Percentiles rank a stretch among this genome's conserved stretches.
phyloP scores from a whole-genome alignment of 2,888 invertebrate genomes.

The Formica aserva region DNA sequence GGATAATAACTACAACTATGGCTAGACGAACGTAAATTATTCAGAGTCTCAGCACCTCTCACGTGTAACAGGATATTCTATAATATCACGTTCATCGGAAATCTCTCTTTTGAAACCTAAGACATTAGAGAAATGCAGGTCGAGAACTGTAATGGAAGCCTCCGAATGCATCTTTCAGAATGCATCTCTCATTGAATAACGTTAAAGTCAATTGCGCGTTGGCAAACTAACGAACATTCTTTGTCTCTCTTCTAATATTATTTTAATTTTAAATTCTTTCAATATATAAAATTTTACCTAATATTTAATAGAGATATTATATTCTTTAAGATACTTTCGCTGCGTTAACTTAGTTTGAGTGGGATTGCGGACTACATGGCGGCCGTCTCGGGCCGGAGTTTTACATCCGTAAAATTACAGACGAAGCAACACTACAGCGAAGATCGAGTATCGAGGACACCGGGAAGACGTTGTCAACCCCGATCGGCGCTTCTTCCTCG shows the following conservation, averaged over 20 bases:
- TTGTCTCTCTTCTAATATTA: neutral
- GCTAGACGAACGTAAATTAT: constrained; percentile 18
- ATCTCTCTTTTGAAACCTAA: constrained; percentile 41
- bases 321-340: neutral
- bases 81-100: constrained; percentile 11
- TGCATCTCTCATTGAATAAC: neutral
- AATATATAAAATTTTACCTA: neutral
- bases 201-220: neutral
- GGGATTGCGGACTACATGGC: neutral
- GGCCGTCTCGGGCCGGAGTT: neutral
- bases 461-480: constrained; percentile 42
- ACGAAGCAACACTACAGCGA: neutral
- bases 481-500: constrained; percentile 50
- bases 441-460: constrained; percentile 22
- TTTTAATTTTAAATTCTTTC: neutral
- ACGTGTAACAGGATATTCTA: constrained; percentile 43
- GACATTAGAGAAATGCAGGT: constrained; percentile 35
- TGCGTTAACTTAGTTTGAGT: neutral
- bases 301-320: neutral
- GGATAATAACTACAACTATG: neutral
- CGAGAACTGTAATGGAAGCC: neutral
- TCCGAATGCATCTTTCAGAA: neutral
- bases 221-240: neutral
- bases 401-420: constrained; percentile 13
- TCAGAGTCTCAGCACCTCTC: constrained; percentile 10